Base-by-base conservation (phyloP, 1,140 invertebrate species). In the Cardiocondyla obscurior region DNA sequence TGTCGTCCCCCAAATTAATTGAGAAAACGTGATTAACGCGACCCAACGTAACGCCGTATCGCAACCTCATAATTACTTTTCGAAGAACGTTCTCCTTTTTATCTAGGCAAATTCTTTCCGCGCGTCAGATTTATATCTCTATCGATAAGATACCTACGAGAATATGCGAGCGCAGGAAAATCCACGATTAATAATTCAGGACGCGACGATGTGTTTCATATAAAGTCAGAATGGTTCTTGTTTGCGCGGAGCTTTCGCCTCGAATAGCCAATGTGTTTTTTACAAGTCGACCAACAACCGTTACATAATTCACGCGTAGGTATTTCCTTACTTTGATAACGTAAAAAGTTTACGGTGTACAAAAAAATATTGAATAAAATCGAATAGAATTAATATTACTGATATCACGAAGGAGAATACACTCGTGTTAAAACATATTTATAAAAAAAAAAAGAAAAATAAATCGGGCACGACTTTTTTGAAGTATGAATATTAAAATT, bases 151-250 rank as follows among this genome's bases (percentile, higher is more conserved):
- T 12, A 12, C 8, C 16, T n/a, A 33, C 12, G 57, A 57, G 55
- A 30, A 42, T 72, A 42, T 25, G 4, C 16, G 12, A 46, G 46
- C 51, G 25, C 25, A 62, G 25, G 3, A 28, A 73, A 12, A 58
- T 42, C 7, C 39, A 28, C 6, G n/a, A 70, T 74, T 22, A 74
- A 74, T 74, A 36, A 74, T 62, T 74, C 55, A 62, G n/a, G 8
- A 73, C 0, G 22, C 10, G 2, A 25, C 5, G 36, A 73, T 73
- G 53, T 73, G 53, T 44, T 39, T 25, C 58, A 73, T 73, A 30
- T 12, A 62, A n/a, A 60, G 1, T 44, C 25, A 19, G 1, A 74
- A 62, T 62, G 12, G 10, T 74, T 70, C 12, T 36, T 36, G 49
- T 53, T 70, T 74, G n/a, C 30, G 8, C n/a, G 1, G 0, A 44